phyloP scores from a whole-genome alignment of 2,888 invertebrate species.

The Mesorhabditis belari region DNA sequence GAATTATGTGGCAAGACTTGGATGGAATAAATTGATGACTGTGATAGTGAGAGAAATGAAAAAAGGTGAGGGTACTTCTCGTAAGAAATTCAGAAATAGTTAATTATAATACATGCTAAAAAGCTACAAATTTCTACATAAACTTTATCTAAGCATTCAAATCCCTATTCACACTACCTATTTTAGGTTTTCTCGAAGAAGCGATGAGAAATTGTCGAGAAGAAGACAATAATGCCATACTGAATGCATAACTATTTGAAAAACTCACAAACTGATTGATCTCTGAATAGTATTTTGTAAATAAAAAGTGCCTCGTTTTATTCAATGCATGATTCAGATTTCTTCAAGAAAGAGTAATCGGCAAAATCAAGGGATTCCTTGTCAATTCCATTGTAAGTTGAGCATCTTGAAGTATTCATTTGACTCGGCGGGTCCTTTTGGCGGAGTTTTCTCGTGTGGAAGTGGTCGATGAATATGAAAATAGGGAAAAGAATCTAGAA shows the following conservation, averaged over 20 bases:
- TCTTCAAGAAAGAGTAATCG: no score
- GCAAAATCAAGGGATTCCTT: no score
- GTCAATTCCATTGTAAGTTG: neutral
- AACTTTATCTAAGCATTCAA: neutral
- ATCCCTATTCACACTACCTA: no score
- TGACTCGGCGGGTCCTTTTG: neutral
- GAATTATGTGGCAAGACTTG: conserved; percentile 34
- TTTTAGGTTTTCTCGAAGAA: conserved; percentile 41
- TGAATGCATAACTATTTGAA: neutral
- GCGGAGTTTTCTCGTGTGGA: neutral
- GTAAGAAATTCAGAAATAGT: conserved; percentile 1
- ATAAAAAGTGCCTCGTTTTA: no score
- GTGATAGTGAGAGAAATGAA: conserved; percentile 47
- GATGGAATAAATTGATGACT: conserved; percentile 47
- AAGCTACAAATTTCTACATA: neutral
- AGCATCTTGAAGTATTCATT: neutral
- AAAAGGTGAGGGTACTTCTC: conserved; percentile 16
- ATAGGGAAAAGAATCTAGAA: no score
- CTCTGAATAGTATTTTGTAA: no score
- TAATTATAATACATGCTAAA: neutral
- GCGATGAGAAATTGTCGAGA: conserved; percentile 47
- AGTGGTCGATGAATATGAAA: no score
- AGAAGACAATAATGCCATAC: conserved; percentile 22
- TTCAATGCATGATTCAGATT: no score
- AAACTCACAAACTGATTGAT: no score